These are phyloP conservation scores for Psylliodes chrysocephalus DNA, from an alignment of 2,888 invertebrate genomes.

Conservation along the genomic window DNA sequence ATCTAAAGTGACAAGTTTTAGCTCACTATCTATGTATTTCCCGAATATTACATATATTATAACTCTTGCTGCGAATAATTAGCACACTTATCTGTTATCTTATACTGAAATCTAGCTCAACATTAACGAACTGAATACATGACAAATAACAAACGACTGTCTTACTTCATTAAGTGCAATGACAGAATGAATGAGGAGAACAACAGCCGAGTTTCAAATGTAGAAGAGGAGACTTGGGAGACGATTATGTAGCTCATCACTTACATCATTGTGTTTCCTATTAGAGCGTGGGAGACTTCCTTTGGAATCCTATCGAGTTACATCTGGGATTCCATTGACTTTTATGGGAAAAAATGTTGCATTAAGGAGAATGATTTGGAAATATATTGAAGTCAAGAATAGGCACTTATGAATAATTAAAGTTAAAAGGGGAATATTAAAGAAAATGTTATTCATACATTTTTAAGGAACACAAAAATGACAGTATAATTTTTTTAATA, in stretches of 20 bases:
- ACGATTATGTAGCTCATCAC: slow-evolving; percentile 17
- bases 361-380: neutral
- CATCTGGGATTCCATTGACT: slow-evolving; percentile 12
- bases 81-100: slow-evolving; percentile 7
- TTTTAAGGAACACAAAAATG: too few relatives aligned
- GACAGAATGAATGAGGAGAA: slow-evolving; percentile 9
- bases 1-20: neutral
- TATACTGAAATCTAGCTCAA: neutral
- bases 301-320: neutral
- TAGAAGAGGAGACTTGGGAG: slow-evolving; percentile 6
- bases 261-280: slow-evolving; percentile 21
- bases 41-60: neutral
- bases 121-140: slow-evolving; percentile 1
- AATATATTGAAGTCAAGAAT: neutral
- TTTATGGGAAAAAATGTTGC: slow-evolving; percentile 3
- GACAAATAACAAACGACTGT: slow-evolving; percentile 20
- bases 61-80: neutral
- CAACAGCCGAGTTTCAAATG: slow-evolving; percentile 16
- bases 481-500: too few relatives aligned
- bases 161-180: slow-evolving; percentile 25
- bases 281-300: slow-evolving; percentile 15
- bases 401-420: neutral
- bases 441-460: too few relatives aligned
- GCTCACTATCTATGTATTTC: neutral
- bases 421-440: too few relatives aligned